Evolutionary conservation across 2,888 invertebrate genomes (phyloP).

Genomic region (Xylocampa areola): DNA sequence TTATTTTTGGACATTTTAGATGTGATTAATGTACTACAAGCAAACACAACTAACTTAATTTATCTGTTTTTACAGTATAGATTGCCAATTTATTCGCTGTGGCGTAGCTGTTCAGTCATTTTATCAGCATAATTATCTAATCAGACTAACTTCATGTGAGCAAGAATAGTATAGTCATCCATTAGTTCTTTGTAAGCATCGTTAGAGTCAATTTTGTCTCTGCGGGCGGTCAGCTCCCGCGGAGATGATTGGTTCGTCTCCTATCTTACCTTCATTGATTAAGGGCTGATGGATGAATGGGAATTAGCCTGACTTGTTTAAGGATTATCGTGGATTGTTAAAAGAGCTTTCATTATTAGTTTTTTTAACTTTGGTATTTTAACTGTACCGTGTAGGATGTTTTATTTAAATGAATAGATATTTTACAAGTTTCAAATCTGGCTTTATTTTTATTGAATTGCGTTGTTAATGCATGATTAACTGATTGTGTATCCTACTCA

Average conservation of each 20-base stretch:
- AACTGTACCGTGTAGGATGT: background rate
- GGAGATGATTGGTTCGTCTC: constrained; percentile 60
- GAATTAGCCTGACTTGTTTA: constrained; percentile 51
- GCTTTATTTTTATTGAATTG: background rate
- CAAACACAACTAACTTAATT: background rate
- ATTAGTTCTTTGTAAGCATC: constrained; percentile 50
- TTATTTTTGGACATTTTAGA: constrained; percentile 1
- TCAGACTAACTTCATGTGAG: constrained; percentile 26
- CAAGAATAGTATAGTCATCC: constrained; percentile 50
- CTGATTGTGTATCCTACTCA: background rate
- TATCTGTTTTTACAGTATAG: background rate
- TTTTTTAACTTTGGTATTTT: background rate
- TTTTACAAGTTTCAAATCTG: background rate
- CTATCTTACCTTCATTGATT: constrained; percentile 52
- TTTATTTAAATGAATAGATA: constrained; percentile 1
- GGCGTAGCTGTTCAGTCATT: constrained; percentile 13
- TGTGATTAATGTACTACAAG: constrained; percentile 12
- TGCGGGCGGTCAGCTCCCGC: constrained; percentile 57
- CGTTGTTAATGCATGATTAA: background rate
- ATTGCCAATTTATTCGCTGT: constrained; percentile 18
- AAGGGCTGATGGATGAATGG: constrained; percentile 58
- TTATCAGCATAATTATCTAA: constrained; percentile 42
- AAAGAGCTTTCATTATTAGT: constrained; percentile 15
- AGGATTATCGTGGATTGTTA: constrained; percentile 41
- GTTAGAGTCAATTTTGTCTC: constrained; percentile 60